A percentile compares a stretch with the other conserved stretches of the same genome.
These are phyloP conservation scores for Danionella dracula DNA, from an alignment of 2,797 vertebrate genomes.

Conservation along the genomic window DNA sequence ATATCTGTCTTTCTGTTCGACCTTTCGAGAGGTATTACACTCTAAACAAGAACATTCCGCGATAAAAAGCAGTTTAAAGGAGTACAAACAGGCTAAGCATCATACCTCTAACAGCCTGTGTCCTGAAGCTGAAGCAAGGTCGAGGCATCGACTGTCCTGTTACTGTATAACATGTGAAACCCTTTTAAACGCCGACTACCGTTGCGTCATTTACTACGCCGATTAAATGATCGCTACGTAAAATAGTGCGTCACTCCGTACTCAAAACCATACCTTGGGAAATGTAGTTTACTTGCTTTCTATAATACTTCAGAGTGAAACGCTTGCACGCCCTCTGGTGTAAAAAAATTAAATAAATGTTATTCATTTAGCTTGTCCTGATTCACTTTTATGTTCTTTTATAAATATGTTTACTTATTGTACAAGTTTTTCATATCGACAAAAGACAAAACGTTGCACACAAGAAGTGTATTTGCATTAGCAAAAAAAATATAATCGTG, in stretches of 20 bases:
- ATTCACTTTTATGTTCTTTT: too few species aligned
- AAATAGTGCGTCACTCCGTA: background rate
- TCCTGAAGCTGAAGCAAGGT: background rate
- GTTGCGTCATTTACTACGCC: background rate
- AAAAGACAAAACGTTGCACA: too few species aligned
- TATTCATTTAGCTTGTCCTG: too few species aligned
- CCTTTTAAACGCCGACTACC: background rate
- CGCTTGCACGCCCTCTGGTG: too few species aligned
- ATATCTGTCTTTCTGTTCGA: background rate
- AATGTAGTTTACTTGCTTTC: background rate
- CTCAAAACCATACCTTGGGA: background rate
- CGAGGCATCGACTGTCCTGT: conserved; percentile 15
- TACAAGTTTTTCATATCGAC: too few species aligned
- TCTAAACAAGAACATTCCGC: background rate
- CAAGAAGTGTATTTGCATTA: too few species aligned
- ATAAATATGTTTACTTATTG: too few species aligned
- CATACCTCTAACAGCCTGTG: conserved; percentile 18
- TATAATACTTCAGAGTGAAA: background rate
- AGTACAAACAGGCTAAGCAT: background rate
- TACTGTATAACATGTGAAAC: conserved; percentile 25
- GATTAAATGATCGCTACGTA: background rate
- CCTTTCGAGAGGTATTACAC: background rate
- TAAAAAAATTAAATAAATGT: too few species aligned
- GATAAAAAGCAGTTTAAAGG: background rate
- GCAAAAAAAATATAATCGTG: too few species aligned